These are phyloP conservation scores for Pipistrellus kuhlii DNA, from an alignment of 2,797 vertebrate species.

Conservation along the genomic window DNA sequence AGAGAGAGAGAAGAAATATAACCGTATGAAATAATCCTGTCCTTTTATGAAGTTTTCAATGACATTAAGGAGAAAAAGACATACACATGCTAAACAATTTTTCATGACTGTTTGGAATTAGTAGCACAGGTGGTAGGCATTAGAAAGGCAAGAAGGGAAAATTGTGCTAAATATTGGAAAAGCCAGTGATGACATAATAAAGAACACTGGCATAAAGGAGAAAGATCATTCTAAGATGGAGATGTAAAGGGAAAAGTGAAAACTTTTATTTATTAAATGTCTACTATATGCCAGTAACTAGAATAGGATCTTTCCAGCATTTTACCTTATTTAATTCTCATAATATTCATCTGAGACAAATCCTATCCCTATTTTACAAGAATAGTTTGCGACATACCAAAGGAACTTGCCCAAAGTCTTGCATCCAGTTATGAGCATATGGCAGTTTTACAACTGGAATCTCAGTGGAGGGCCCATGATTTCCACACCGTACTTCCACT, in stretches of 20 bases:
- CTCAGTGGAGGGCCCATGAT: neutral
- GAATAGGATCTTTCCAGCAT: neutral
- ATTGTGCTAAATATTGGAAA: neutral
- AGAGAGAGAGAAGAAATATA: neutral
- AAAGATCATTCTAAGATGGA: neutral
- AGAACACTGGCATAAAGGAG: neutral
- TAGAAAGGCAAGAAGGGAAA: neutral
- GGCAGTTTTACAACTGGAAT: neutral
- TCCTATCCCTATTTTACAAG: neutral
- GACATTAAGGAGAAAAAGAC: neutral
- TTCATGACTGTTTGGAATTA: neutral
- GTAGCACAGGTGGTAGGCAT: neutral
- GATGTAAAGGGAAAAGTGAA: constrained; percentile 6
- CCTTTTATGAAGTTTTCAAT: neutral
- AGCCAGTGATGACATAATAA: neutral
- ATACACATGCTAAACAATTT: neutral
- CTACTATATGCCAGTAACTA: neutral
- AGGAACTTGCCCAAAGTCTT: neutral
- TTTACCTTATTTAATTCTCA: constrained; percentile 10
- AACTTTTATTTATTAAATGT: neutral
- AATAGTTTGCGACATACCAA: neutral
- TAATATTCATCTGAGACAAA: constrained; percentile 29
- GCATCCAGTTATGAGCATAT: neutral
- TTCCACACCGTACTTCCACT: neutral
- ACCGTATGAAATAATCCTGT: neutral